Base-by-base conservation (phyloP, 2,888 invertebrate genomes). In the Caenorhabditis sinica region DNA sequence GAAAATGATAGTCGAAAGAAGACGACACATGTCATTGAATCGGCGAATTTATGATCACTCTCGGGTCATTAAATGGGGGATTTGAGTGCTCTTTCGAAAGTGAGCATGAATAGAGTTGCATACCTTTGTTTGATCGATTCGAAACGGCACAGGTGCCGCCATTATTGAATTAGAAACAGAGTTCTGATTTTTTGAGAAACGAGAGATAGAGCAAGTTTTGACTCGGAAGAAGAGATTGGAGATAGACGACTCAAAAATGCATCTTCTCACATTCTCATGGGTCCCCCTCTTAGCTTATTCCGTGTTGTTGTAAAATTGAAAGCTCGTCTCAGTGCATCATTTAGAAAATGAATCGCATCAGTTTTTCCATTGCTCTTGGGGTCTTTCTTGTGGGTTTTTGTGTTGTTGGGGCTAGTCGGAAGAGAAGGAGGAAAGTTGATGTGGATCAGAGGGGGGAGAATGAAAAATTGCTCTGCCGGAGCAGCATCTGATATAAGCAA, bases 141-240 rank as follows among this genome's bases (percentile, higher is more conserved):
- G 83, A 74, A 68, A 83, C 40, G 83, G 79, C 56, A 88, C 84
- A 66, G 88, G 87, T 58, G 84, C 88, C 45, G 87, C 81, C 87
- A 87, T 88, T 49, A 69, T 69, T 49, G 69, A 73, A 63, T 72
- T 76, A 75, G 60, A 58, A 40, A 73, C 63, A 61, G 25, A 28
- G 56, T 56, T 56, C 56, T 56, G 56, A 33, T 51, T 61, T 60
- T 68, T 58, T 53, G 43, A 72, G 49, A 43, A 20, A 25, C 51
- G 23, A 76, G 75, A 13, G 72, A 45, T 33, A 36, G 30, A 30
- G 40, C 40, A 40, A 60, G 63, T 65, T 71, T 72, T 71, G 72
- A 76, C 20, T 61, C 40, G 61, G 33, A 40, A 40, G 13, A 11
- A 28, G 56, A 56, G 23, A 61, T 40, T 20, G 25, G 43, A n/a